A percentile compares a stretch with the other conserved stretches of the same genome.
Evolutionary conservation across 1,140 invertebrate species (phyloP).

Genomic region (Lineus longissimus): DNA sequence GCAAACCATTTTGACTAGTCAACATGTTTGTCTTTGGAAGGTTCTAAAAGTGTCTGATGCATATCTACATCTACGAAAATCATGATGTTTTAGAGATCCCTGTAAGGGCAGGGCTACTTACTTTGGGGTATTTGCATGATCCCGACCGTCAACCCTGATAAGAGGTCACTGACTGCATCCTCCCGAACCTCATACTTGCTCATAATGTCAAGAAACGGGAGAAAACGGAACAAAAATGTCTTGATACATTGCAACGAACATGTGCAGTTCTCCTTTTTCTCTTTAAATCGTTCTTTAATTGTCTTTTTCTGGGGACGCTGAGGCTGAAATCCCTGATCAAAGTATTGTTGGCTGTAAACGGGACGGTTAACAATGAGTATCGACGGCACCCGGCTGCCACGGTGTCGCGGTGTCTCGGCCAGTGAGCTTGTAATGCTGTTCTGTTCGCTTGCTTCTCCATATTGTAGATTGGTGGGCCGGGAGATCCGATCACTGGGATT

Average conservation of each 20-base stretch:
- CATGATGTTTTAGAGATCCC: background rate
- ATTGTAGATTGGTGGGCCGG: no score
- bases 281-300: constrained; percentile 19
- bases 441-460: background rate
- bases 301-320: constrained; percentile 20
- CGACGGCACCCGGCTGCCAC: background rate
- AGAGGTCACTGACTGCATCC: constrained; percentile 49
- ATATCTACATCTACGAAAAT: no score
- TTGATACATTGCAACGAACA: constrained; percentile 34
- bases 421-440: background rate
- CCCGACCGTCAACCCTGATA: constrained; percentile 57
- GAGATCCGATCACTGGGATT: no score
- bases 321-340: constrained; percentile 45
- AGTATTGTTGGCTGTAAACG: constrained; percentile 45
- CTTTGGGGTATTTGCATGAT: constrained; percentile 60
- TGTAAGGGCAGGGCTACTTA: constrained; percentile 29
- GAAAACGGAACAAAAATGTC: constrained; percentile 28
- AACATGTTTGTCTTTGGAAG: no score
- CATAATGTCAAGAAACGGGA: constrained; percentile 47
- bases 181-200: constrained; percentile 44
- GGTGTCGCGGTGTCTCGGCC: background rate
- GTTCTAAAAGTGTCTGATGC: no score
- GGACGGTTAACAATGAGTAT: constrained; percentile 39
- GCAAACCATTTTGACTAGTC: no score
- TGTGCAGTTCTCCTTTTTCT: constrained; percentile 27